phyloP scores from a whole-genome alignment of 2,113 vertebrate genomes.

The Megaleporinus macrocephalus region DNA sequence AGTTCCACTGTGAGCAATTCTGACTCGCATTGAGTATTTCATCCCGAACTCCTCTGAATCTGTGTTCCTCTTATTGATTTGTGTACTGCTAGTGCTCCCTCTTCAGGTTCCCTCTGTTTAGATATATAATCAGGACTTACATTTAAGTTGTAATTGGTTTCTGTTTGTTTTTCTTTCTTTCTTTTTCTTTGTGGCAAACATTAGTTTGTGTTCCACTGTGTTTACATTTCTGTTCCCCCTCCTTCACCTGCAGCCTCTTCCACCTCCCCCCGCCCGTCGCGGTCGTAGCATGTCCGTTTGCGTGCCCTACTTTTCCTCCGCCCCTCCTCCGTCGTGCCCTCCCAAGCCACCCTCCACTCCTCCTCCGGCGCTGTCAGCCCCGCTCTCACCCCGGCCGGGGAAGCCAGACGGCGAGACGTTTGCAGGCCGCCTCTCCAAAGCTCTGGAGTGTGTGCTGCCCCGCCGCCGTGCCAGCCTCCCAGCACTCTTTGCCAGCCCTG shows the following conservation, averaged over 20 bases:
- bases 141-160: background rate
- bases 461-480: constrained; percentile 94
- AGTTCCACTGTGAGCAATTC: no score
- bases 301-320: constrained; percentile 87
- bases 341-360: constrained; percentile 84
- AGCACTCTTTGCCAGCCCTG: constrained; percentile 93
- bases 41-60: no score
- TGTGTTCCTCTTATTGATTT: no score
- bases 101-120: background rate
- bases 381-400: constrained; percentile 82
- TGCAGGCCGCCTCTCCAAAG: constrained; percentile 94
- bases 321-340: constrained; percentile 74
- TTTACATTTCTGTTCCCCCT: constrained; percentile 52
- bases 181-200: constrained; percentile 19
- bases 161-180: constrained; percentile 14
- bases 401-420: constrained; percentile 88
- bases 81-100: background rate
- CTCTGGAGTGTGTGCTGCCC: constrained; percentile 95
- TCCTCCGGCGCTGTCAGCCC: constrained; percentile 84
- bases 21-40: no score
- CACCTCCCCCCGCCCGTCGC: constrained; percentile 78
- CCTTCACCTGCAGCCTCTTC: constrained; percentile 64
- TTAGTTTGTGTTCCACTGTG: constrained; percentile 26
- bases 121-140: background rate
- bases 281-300: constrained; percentile 98